phyloP scores from a whole-genome alignment of 2,797 vertebrate genomes.

The Anguilla anguilla region DNA sequence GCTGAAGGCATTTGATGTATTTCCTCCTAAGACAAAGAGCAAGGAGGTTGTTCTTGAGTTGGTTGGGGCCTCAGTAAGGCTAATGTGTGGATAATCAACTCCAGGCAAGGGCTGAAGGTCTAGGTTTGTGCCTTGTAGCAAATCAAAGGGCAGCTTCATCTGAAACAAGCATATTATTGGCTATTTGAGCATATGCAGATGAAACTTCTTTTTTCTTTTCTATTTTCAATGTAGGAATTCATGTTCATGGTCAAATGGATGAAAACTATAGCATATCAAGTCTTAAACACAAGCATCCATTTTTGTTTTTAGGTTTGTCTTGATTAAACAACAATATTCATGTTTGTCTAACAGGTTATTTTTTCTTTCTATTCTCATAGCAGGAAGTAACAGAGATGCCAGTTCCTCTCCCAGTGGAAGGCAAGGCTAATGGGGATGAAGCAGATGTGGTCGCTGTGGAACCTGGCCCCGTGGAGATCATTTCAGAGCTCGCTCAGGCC shows the following conservation, averaged over 20 bases:
- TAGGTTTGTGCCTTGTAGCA: background rate
- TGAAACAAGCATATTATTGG: conserved; percentile 7
- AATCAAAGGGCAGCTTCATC: conserved; percentile 17
- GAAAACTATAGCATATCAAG: background rate
- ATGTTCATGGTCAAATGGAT: background rate
- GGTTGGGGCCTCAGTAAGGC: conserved; percentile 14
- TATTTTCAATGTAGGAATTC: background rate
- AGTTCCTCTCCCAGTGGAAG: conserved; percentile 56
- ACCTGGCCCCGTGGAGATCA: background rate
- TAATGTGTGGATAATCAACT: conserved; percentile 27
- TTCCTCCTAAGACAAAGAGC: conserved; percentile 41
- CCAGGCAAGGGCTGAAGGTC: background rate
- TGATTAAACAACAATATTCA: background rate
- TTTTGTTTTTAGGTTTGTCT: background rate
- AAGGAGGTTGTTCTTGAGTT: conserved; percentile 27
- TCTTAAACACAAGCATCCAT: background rate
- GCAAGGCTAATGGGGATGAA: conserved; percentile 63
- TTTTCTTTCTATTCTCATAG: conserved; percentile 52
- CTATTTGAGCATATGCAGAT: background rate
- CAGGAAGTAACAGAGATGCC: conserved; percentile 71
- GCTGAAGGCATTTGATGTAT: conserved; percentile 15
- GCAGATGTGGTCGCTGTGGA: conserved; percentile 54
- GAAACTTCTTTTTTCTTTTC: background rate
- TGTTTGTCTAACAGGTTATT: background rate
- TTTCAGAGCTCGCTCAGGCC: conserved; percentile 5